Conservation (phyloP, 2,113 vertebrate species). For the Sus scrofa region DNA sequence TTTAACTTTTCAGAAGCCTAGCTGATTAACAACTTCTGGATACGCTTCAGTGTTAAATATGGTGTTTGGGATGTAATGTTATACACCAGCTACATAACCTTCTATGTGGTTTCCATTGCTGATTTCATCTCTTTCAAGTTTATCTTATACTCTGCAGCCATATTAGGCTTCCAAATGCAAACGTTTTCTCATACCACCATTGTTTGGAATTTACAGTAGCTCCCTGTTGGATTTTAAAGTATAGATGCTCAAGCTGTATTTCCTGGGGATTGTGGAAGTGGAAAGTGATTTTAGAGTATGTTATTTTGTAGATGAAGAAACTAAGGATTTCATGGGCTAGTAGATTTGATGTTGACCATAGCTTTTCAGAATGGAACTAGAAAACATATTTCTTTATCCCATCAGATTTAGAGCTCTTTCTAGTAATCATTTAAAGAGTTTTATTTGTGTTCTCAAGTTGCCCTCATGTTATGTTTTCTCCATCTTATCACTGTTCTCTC, state of each 20-base stretch:
- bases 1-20: slow-evolving; percentile 17
- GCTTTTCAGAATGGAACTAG: background rate
- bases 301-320: background rate
- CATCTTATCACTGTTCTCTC: background rate
- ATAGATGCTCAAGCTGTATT: background rate
- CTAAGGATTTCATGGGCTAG: background rate
- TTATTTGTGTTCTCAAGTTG: background rate
- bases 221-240: background rate
- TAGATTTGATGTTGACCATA: background rate
- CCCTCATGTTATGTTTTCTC: background rate
- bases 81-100: background rate
- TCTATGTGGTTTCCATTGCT: background rate
- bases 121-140: background rate
- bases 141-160: background rate
- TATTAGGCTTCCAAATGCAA: background rate
- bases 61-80: background rate
- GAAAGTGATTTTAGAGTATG: background rate
- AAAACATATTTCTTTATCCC: background rate
- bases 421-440: background rate
- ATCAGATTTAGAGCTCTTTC: background rate
- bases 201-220: background rate
- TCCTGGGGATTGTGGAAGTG: background rate
- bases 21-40: background rate
- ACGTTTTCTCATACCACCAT: background rate
- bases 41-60: background rate